Evolutionary conservation across 2,797 vertebrate species (phyloP).

Genomic region (Botia kubotai): DNA sequence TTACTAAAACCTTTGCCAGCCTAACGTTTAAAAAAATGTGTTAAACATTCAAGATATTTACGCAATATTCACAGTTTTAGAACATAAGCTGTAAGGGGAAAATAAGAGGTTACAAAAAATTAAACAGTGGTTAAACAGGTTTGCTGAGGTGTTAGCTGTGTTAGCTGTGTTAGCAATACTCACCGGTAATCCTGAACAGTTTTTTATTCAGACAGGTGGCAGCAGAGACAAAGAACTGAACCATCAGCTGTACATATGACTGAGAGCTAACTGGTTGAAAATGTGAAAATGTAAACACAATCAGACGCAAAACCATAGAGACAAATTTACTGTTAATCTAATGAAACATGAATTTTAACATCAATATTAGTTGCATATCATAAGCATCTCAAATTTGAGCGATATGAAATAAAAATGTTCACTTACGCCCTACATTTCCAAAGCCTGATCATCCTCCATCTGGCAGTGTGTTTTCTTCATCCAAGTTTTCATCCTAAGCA

Average conservation of each 20-base stretch:
- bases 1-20: slow-evolving; percentile 58
- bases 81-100: neutral
- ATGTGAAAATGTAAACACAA: neutral
- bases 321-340: neutral
- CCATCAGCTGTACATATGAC: slow-evolving; percentile 78
- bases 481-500: slow-evolving; percentile 65
- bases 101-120: neutral
- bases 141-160: too few relatives aligned
- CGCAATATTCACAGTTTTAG: neutral
- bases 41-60: neutral
- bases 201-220: slow-evolving; percentile 62
- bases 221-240: slow-evolving; percentile 69
- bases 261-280: slow-evolving; percentile 77
- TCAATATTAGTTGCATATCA: too few relatives aligned
- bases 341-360: neutral
- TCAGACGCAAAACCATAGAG: neutral
- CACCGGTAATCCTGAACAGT: slow-evolving; percentile 71
- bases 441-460: slow-evolving; percentile 65
- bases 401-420: neutral
- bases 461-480: slow-evolving; percentile 59
- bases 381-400: neutral
- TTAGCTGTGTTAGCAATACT: slow-evolving; percentile 30
- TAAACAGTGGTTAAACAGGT: neutral
- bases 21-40: slow-evolving; percentile 51
- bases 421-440: slow-evolving; percentile 75